phyloP scores from a whole-genome alignment of 2,113 vertebrate genomes.

The Microtus pennsylvanicus region DNA sequence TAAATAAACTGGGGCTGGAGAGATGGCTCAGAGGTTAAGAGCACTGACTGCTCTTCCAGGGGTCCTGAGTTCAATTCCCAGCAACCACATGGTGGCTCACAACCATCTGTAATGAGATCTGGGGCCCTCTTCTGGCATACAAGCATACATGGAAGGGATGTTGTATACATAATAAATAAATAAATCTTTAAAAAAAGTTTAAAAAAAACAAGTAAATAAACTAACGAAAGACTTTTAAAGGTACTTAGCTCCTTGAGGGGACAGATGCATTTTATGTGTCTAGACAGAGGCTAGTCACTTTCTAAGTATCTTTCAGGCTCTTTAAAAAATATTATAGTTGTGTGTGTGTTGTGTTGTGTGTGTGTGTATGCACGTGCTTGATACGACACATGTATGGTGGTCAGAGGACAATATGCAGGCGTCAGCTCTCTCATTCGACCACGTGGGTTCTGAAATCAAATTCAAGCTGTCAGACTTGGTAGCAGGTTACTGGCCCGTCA shows the following conservation, averaged over 20 bases:
- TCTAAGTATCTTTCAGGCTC: not conserved
- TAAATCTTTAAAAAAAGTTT: no score
- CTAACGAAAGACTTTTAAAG: not conserved
- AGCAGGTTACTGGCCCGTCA: not conserved
- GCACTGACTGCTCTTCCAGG: no score
- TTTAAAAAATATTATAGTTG: not conserved
- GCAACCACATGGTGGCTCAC: no score
- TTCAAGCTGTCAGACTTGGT: not conserved
- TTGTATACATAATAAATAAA: no score
- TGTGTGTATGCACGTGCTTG: not conserved
- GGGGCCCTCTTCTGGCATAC: no score
- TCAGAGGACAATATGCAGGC: not conserved
- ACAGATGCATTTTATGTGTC: not conserved
- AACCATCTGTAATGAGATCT: no score
- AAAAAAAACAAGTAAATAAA: not conserved
- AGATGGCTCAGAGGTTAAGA: no score
- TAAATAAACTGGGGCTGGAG: not conserved
- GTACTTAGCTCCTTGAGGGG: not conserved
- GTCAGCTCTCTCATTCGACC: not conserved
- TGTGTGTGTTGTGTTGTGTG: not conserved
- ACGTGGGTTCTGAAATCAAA: not conserved
- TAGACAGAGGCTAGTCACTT: not conserved
- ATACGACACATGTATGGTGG: not conserved
- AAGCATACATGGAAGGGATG: no score
- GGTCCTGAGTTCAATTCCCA: no score